phyloP scores from a whole-genome alignment of 2,113 vertebrate genomes.

The Xiphias gladius region DNA sequence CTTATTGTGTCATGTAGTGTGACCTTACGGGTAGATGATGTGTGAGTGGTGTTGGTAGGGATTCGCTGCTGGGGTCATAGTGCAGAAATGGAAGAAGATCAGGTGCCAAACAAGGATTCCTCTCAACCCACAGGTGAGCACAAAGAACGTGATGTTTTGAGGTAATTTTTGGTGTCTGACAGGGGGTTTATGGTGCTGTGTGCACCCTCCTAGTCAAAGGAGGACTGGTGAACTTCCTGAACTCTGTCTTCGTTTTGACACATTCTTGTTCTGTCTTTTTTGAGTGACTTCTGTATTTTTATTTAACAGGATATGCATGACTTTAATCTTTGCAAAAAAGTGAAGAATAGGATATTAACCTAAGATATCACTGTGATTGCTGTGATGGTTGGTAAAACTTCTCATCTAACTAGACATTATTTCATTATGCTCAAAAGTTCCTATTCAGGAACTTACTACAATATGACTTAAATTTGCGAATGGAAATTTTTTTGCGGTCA shows the following conservation, averaged over 20 bases:
- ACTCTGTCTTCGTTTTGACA: conserved; percentile 53
- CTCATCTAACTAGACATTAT: background rate
- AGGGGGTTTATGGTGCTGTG: too few species aligned
- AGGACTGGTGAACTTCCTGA: conserved; percentile 75
- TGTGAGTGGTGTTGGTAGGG: conserved; percentile 23
- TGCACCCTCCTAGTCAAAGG: conserved; percentile 47
- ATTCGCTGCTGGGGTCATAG: conserved; percentile 4
- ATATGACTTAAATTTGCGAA: background rate
- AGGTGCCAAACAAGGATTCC: conserved; percentile 51
- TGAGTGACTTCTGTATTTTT: conserved; percentile 47
- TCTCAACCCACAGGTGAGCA: conserved; percentile 69
- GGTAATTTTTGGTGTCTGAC: background rate
- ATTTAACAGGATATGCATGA: conserved; percentile 4
- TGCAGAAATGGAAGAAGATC: conserved; percentile 73
- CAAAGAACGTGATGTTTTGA: background rate
- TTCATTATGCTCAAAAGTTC: background rate
- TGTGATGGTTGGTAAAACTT: background rate
- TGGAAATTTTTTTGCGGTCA: background rate
- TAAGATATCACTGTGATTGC: background rate
- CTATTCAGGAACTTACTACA: background rate
- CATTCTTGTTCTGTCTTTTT: conserved; percentile 42
- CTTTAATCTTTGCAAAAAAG: background rate
- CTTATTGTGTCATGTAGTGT: conserved; percentile 1
- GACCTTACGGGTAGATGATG: conserved; percentile 37
- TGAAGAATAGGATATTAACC: background rate